Base-by-base conservation (phyloP, 2,797 vertebrate genomes). In the Sylvia borin region DNA sequence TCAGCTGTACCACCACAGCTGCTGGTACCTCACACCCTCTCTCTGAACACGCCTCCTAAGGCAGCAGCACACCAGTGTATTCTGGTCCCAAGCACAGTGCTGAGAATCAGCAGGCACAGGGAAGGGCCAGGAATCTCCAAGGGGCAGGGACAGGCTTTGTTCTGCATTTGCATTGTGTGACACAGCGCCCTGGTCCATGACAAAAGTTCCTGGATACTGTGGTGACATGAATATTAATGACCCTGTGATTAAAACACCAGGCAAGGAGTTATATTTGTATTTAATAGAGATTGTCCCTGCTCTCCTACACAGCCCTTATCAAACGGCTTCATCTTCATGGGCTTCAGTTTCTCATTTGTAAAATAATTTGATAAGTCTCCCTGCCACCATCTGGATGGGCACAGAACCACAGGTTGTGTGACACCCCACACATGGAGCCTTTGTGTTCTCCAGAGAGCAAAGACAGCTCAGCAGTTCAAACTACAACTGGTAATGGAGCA, bases 141-240 rank as follows among this genome's bases (percentile, higher is more conserved):
- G 72, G 54, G 81, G 73, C 4, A 71, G 0, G 62, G 65, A 2
- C 40, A 48, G 47, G 13, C 89, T 94, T 76, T 82, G 77, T 32
- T 66, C 80, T 73, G 43, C 0, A 14, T 40, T 25, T 86, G 60
- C 55, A 21, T 13, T 9, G 38, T 16, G 70, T 75, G 86, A 84
- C 86, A 90, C 38, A 7, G 43, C 51, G 81, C 40, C 32, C 24
- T 25, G 25, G 67, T 8, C 92, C 67, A 10, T 2, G 8, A 36
- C 11, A 40, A 9, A 70, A 92, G 86, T 75, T 92, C 67, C 92
- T 87, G 14, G 16, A 15, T 53, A 16, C 93, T 67, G 45, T 7
- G 50, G 92, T 78, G 91, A 89, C 74, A 85, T 70, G 77, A 95
- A 91, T 94, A 87, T 92, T 89, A 91, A 95, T 20, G 40, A 48